Conservation (phyloP, 2,888 invertebrate species). For the Rhodophaea formosa region DNA sequence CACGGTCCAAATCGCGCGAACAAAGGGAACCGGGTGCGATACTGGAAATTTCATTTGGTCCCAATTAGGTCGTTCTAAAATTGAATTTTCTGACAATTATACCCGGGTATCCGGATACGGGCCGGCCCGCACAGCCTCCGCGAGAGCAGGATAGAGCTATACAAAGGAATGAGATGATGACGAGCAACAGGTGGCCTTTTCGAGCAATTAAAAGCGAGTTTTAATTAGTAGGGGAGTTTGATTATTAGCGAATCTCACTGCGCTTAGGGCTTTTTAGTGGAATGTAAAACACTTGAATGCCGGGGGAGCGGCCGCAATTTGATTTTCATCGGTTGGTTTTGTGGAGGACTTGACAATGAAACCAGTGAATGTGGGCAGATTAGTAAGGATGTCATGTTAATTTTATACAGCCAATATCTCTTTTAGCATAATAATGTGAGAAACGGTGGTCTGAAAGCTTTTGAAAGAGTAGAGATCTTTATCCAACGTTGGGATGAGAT, state of each 20-base stretch:
- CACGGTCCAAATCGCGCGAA: conserved; percentile 58
- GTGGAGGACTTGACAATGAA: conserved; percentile 10
- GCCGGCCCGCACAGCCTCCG: conserved; percentile 65
- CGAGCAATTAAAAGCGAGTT: conserved; percentile 77
- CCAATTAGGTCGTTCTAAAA: conserved; percentile 72
- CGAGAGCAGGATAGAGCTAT: conserved; percentile 40
- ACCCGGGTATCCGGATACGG: conserved; percentile 75
- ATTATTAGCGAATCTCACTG: conserved; percentile 73
- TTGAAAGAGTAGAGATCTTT: no score
- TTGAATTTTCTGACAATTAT: conserved; percentile 75
- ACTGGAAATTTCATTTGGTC: conserved; percentile 73
- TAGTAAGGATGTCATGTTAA: conserved; percentile 10
- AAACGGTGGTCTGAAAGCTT: no score
- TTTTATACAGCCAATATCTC: conserved; percentile 1
- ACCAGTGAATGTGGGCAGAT: background rate
- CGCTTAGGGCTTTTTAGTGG: conserved; percentile 66
- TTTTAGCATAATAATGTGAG: no score
- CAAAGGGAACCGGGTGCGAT: conserved; percentile 60
- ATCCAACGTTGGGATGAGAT: no score
- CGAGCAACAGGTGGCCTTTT: conserved; percentile 76
- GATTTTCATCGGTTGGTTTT: conserved; percentile 30
- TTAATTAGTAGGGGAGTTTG: conserved; percentile 78
- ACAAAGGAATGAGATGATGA: conserved; percentile 39
- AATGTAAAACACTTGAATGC: conserved; percentile 64
- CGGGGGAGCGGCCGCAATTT: conserved; percentile 45